A percentile compares a stretch with the other conserved stretches of the same genome.
phyloP scores from a whole-genome alignment of 2,113 vertebrate genomes.

The Ellobius talpinus region DNA sequence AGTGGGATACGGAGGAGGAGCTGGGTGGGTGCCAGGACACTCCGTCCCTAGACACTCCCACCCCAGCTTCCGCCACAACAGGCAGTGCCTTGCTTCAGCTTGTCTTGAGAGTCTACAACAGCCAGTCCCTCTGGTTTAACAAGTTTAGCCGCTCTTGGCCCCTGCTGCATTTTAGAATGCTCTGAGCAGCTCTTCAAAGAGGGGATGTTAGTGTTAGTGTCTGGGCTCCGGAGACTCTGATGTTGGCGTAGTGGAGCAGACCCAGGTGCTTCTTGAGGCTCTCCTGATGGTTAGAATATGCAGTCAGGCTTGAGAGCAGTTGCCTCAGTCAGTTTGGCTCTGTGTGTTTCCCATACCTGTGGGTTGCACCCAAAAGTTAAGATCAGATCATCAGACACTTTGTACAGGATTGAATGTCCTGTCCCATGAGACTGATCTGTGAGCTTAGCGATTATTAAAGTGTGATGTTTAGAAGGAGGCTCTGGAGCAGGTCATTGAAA shows the following conservation, averaged over 20 bases:
- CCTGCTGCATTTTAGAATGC: not conserved
- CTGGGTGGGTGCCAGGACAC: slow-evolving; percentile 45
- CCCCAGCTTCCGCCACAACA: slow-evolving; percentile 8
- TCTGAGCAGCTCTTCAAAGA: slow-evolving; percentile 35
- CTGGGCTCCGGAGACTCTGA: not conserved
- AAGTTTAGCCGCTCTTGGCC: slow-evolving; percentile 48
- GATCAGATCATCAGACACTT: not conserved
- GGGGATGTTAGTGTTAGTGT: not conserved
- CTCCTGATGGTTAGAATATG: not conserved
- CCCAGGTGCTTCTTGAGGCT: not conserved
- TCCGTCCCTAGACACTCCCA: not conserved
- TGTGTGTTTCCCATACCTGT: not conserved
- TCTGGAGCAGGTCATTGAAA: not conserved
- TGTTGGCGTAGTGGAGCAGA: not conserved
- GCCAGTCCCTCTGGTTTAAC: slow-evolving; percentile 66
- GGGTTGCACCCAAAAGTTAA: slow-evolving; percentile 2
- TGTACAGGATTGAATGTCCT: slow-evolving; percentile 6
- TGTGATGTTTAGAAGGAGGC: not conserved
- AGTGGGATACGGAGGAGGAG: not conserved
- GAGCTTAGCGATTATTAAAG: slow-evolving; percentile 37
- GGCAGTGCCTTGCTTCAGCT: slow-evolving; percentile 58
- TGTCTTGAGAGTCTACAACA: slow-evolving; percentile 29
- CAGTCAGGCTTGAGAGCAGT: not conserved
- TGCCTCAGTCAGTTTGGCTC: not conserved
- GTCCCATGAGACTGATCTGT: not conserved